These are phyloP conservation scores for Chamaetylas fuelleborni DNA, from an alignment of 2,113 vertebrate genomes.

Conservation along the genomic window DNA sequence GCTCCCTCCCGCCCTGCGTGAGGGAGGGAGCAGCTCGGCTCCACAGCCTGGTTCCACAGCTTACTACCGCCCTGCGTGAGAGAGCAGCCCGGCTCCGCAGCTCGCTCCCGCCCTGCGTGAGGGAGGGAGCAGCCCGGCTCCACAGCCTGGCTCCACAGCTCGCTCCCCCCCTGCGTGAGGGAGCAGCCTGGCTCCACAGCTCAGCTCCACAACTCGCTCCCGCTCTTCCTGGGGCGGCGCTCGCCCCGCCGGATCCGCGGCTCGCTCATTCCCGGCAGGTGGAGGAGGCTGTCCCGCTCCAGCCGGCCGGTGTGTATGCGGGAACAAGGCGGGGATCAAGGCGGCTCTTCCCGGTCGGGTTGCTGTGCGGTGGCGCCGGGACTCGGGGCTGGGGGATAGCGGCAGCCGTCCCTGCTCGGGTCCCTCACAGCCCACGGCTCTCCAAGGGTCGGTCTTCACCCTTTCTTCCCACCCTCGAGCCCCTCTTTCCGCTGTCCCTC, in stretches of 20 bases:
- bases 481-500: accelerated
- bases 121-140: no score
- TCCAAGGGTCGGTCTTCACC: neutral
- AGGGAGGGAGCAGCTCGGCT: accelerated
- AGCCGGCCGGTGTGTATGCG: neutral
- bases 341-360: no score
- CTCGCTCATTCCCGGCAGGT: neutral
- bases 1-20: accelerated
- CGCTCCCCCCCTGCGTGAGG: accelerated
- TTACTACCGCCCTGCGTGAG: accelerated
- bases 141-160: no score
- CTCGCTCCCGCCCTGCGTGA: neutral
- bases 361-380: neutral
- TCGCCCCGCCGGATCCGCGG: neutral
- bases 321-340: no score
- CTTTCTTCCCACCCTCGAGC: neutral
- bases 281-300: neutral
- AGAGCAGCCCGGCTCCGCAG: accelerated
- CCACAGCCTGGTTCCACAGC: accelerated
- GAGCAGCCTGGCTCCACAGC: accelerated
- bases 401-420: neutral
- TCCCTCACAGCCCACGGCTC: neutral
- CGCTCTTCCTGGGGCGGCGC: accelerated
- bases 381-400: neutral
- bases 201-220: no score